Evolutionary conservation across 2,797 vertebrate genomes (phyloP).

Genomic region (Craterocephalus amniculus): DNA sequence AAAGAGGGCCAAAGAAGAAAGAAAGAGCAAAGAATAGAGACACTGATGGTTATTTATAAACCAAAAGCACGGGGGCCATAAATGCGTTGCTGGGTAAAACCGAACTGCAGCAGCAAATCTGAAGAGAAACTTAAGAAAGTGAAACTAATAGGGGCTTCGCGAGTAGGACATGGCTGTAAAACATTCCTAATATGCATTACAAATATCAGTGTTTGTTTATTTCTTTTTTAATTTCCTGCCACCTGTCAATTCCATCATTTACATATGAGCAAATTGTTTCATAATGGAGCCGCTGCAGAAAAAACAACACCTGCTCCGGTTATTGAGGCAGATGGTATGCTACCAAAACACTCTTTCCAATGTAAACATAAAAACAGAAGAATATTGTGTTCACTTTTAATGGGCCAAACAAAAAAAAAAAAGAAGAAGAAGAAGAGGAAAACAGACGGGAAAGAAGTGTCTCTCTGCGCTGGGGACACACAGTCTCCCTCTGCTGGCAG

Average conservation of each 20-base stretch:
- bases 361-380: slow-evolving; percentile 33
- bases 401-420: slow-evolving; percentile 12
- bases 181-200: slow-evolving; percentile 25
- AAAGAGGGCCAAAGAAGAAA: slow-evolving; percentile 24
- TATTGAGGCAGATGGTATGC: slow-evolving; percentile 55
- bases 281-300: slow-evolving; percentile 26
- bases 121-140: background rate
- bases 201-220: slow-evolving; percentile 17
- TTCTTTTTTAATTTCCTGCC: slow-evolving; percentile 29
- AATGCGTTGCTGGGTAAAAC: slow-evolving; percentile 11
- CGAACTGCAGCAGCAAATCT: slow-evolving; percentile 9
- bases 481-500: slow-evolving; percentile 10
- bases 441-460: slow-evolving; percentile 10
- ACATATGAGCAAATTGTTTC: slow-evolving; percentile 49
- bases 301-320: slow-evolving; percentile 54
- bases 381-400: slow-evolving; percentile 5
- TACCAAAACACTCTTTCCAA: slow-evolving; percentile 19
- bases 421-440: too few species aligned
- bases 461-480: background rate
- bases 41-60: slow-evolving; percentile 30
- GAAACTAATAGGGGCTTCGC: background rate
- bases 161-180: background rate
- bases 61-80: background rate
- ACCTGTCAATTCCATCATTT: slow-evolving; percentile 60
- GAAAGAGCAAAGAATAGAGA: slow-evolving; percentile 7